These are phyloP conservation scores for Phortica magna DNA, from an alignment of 2,888 invertebrate genomes.

Conservation along the genomic window DNA sequence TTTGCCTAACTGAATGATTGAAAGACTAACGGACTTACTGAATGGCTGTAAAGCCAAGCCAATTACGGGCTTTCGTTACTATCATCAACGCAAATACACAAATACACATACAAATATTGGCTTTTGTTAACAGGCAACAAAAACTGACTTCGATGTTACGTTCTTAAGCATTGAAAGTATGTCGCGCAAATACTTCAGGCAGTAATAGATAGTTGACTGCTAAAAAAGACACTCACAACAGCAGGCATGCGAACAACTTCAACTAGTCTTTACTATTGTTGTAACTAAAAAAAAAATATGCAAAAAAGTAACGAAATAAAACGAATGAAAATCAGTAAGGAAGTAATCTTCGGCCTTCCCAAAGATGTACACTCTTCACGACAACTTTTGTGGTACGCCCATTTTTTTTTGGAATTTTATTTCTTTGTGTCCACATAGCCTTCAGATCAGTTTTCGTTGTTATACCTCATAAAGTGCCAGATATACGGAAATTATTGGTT, in stretches of 20 bases:
- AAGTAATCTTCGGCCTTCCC: too few relatives aligned
- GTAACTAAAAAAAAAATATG: too few relatives aligned
- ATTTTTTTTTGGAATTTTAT: too few relatives aligned
- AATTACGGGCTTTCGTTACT: background rate
- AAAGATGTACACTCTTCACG: too few relatives aligned
- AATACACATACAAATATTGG: conserved; percentile 27
- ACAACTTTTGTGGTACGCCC: too few relatives aligned
- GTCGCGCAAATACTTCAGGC: conserved; percentile 13
- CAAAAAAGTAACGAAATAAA: background rate
- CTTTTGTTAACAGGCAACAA: background rate
- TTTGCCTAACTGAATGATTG: background rate
- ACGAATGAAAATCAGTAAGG: background rate
- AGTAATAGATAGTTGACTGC: background rate
- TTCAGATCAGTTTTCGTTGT: too few relatives aligned
- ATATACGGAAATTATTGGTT: too few relatives aligned
- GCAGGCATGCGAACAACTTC: too few relatives aligned
- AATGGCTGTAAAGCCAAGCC: conserved; percentile 23
- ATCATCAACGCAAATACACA: background rate
- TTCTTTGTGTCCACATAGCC: too few relatives aligned
- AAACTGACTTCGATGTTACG: background rate
- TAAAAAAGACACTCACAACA: background rate
- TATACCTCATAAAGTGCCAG: too few relatives aligned
- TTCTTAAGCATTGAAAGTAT: conserved; percentile 8
- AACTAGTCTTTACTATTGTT: too few relatives aligned
- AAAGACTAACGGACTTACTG: background rate